Percentiles rank a stretch among this genome's conserved stretches.
phyloP scores from a whole-genome alignment of 1,140 invertebrate species.

The Eriosoma lanigerum region DNA sequence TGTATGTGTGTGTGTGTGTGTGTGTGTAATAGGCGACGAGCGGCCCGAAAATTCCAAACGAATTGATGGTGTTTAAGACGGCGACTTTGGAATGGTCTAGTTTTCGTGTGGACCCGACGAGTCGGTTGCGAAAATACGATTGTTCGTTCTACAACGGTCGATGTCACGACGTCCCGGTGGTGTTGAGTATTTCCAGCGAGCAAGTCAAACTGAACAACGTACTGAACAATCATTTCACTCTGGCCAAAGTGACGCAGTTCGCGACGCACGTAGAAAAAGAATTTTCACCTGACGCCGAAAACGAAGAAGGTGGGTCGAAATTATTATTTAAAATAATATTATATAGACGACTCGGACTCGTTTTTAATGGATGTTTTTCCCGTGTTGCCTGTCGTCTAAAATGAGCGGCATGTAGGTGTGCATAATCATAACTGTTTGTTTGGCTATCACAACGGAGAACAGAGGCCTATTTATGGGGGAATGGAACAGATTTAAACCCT shows the following conservation, averaged over 20 bases:
- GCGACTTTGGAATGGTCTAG: constrained; percentile 14
- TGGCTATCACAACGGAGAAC: too few relatives aligned
- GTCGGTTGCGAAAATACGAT: constrained; percentile 64
- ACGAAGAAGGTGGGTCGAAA: constrained; percentile 62
- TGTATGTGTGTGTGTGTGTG: too few relatives aligned
- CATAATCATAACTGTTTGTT: too few relatives aligned
- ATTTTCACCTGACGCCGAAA: constrained; percentile 61
- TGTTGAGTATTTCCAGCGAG: constrained; percentile 66
- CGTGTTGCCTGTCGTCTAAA: too few relatives aligned
- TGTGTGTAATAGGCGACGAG: constrained; percentile 57
- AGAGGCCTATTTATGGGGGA: too few relatives aligned
- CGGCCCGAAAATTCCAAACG: constrained; percentile 54
- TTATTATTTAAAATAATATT: too few relatives aligned
- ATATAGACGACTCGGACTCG: too few relatives aligned
- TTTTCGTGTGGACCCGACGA: constrained; percentile 19
- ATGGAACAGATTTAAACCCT: too few relatives aligned
- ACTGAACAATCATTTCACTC: constrained; percentile 63
- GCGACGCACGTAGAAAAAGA: constrained; percentile 71
- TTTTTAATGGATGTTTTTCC: too few relatives aligned
- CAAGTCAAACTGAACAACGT: constrained; percentile 6
- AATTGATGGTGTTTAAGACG: not conserved
- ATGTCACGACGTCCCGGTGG: constrained; percentile 71
- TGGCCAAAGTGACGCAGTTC: constrained; percentile 76
- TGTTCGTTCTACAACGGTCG: constrained; percentile 71
- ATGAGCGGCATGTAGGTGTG: too few relatives aligned